phyloP scores from a whole-genome alignment of 2,797 vertebrate species.

The Melanotaenia parkinsoni region DNA sequence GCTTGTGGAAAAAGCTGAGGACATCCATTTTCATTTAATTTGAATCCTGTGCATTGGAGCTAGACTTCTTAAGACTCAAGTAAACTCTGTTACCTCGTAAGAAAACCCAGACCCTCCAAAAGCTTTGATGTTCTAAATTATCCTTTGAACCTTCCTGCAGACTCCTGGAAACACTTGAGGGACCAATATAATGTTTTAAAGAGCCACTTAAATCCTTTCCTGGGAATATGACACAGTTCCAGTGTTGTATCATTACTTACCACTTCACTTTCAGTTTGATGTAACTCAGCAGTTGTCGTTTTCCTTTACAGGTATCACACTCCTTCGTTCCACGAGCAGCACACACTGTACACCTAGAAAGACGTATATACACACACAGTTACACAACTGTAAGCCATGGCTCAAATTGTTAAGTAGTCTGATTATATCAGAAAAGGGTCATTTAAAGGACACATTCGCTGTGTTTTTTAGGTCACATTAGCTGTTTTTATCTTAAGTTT shows the following conservation, averaged over 20 bases:
- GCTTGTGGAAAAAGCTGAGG: background rate
- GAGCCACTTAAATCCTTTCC: background rate
- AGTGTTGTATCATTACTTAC: conserved; percentile 54
- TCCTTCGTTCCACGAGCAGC: conserved; percentile 13
- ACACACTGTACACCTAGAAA: conserved; percentile 67
- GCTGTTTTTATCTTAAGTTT: background rate
- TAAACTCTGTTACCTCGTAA: background rate
- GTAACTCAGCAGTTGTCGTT: conserved; percentile 70
- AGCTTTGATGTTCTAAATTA: background rate
- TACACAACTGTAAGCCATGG: conserved; percentile 10
- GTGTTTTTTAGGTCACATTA: background rate
- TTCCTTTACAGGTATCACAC: conserved; percentile 75
- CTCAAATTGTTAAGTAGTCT: background rate
- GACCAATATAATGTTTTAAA: background rate
- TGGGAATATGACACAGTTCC: background rate
- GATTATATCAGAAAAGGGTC: background rate
- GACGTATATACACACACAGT: conserved; percentile 34
- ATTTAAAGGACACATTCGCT: conserved; percentile 4
- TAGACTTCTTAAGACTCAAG: background rate
- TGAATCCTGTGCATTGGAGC: background rate
- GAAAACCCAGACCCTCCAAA: background rate
- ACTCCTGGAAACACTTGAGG: background rate
- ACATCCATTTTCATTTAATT: background rate
- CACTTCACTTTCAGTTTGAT: conserved; percentile 80
- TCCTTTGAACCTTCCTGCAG: background rate